Evolutionary conservation across 2,888 invertebrate species (phyloP).

Genomic region (Phorcus lineatus): DNA sequence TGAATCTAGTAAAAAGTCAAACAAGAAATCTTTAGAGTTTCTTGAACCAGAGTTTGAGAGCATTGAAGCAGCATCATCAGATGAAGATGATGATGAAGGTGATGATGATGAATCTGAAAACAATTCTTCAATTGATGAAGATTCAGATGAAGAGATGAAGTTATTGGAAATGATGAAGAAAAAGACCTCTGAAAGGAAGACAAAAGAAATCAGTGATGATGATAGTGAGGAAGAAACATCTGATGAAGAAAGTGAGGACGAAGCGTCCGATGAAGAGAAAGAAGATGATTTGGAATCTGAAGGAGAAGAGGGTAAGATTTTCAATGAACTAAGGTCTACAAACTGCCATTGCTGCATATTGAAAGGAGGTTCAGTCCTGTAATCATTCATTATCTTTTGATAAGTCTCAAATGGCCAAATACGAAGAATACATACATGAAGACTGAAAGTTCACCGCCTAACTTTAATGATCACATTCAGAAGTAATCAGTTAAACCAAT

Average conservation of each 20-base stretch:
- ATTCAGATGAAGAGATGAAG: constrained; percentile 25
- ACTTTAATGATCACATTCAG: too few species aligned
- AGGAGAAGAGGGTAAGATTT: too few species aligned
- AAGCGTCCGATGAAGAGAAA: constrained; percentile 27
- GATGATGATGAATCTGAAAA: constrained; percentile 33
- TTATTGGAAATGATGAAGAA: constrained; percentile 5
- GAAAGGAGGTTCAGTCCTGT: too few species aligned
- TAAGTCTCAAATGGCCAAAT: too few species aligned
- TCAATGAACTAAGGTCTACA: too few species aligned
- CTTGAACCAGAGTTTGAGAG: constrained; percentile 57
- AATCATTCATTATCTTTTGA: too few species aligned
- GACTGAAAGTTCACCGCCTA: too few species aligned
- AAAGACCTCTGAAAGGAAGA: constrained; percentile 35
- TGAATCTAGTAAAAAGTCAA: too few species aligned
- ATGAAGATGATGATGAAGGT: constrained; percentile 34
- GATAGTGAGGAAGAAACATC: constrained; percentile 68
- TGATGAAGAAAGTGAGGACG: constrained; percentile 38
- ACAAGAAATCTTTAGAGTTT: not conserved
- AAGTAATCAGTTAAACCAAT: too few species aligned
- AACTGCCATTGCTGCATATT: too few species aligned
- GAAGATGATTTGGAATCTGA: not conserved
- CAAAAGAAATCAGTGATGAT: constrained; percentile 67
- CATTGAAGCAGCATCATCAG: constrained; percentile 52
- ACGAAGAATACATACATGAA: too few species aligned
- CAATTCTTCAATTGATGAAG: constrained; percentile 7